A percentile compares a stretch with the other conserved stretches of the same genome.
Evolutionary conservation across 2,113 vertebrate species (phyloP).

Genomic region (Podarcis cretensis): DNA sequence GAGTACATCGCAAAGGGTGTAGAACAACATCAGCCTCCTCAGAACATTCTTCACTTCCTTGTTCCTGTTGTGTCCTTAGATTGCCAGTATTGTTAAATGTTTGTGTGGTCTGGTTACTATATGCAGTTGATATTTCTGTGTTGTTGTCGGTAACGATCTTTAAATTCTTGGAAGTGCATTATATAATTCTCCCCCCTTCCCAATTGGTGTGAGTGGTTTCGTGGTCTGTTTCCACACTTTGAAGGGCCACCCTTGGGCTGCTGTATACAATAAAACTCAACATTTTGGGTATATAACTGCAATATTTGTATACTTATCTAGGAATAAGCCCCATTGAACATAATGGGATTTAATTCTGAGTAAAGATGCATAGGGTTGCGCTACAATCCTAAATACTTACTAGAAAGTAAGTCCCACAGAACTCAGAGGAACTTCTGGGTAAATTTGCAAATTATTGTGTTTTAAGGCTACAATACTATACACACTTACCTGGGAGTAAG

Average conservation of each 20-base stretch:
- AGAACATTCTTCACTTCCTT: neutral
- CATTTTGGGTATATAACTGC: neutral
- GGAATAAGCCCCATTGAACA: neutral
- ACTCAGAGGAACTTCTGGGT: neutral
- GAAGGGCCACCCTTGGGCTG: neutral
- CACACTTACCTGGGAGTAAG: no score
- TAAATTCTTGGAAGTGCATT: neutral
- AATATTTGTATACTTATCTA: neutral
- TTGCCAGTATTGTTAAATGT: neutral
- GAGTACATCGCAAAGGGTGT: neutral
- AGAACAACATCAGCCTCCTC: neutral
- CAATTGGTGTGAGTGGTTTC: neutral
- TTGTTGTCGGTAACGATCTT: neutral
- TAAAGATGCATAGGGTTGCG: neutral
- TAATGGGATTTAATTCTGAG: neutral
- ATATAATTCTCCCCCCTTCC: neutral
- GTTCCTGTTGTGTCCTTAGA: neutral
- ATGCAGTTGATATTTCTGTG: neutral
- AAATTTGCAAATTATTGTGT: neutral
- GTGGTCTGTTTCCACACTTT: neutral
- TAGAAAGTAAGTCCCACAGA: neutral
- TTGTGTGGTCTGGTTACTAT: neutral
- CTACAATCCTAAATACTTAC: neutral
- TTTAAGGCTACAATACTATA: no score
- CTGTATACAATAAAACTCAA: neutral